Evolutionary conservation across 2,888 invertebrate genomes (phyloP).

Genomic region (Trichogramma evanescens): DNA sequence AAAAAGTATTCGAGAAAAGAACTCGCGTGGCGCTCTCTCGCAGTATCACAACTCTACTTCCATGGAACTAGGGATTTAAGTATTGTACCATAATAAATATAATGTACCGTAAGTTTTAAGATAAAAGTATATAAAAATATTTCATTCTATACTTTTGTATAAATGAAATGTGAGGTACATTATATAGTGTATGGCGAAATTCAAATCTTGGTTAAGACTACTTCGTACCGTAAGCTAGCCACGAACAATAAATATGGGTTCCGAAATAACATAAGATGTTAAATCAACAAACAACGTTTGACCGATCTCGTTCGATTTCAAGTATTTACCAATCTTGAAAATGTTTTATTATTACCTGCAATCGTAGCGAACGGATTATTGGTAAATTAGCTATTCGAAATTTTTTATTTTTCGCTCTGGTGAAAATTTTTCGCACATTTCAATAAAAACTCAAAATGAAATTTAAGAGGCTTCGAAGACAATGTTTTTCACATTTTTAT

Average conservation of each 20-base stretch:
- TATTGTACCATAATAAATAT: conserved; percentile 16
- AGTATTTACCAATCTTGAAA: too few species aligned
- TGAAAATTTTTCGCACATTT: conserved; percentile 8
- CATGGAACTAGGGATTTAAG: conserved; percentile 18
- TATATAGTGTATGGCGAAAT: conserved; percentile 20
- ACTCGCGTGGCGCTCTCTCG: conserved; percentile 13
- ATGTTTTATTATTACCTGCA: too few species aligned
- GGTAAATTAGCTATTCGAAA: too few species aligned
- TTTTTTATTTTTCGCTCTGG: neutral
- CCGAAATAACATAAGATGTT: too few species aligned
- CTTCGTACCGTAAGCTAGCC: too few species aligned
- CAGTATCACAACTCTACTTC: conserved; percentile 13
- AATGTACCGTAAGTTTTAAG: too few species aligned
- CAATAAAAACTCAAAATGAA: neutral
- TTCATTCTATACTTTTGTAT: conserved; percentile 39
- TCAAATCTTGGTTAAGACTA: neutral
- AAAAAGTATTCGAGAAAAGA: neutral
- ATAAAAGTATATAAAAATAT: conserved; percentile 21
- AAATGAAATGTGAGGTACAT: conserved; percentile 25
- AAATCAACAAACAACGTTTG: too few species aligned
- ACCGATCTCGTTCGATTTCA: too few species aligned
- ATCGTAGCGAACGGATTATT: too few species aligned
- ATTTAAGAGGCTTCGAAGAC: conserved; percentile 8
- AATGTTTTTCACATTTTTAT: conserved; percentile 1
- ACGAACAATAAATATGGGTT: too few species aligned